Evolutionary conservation across 2,113 vertebrate species (phyloP).

Genomic region (Equus przewalskii): DNA sequence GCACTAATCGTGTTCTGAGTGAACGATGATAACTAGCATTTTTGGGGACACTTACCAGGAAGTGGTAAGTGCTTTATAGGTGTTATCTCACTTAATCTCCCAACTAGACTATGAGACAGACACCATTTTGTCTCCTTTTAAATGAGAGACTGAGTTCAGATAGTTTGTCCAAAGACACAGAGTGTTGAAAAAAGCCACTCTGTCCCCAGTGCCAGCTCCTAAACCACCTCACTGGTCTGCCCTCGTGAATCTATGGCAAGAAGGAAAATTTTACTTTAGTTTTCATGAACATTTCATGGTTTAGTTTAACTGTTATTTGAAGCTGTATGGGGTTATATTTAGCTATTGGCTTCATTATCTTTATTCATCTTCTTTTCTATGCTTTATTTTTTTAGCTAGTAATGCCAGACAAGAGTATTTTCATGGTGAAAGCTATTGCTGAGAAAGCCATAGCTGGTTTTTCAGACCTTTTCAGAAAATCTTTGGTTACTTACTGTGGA

Average conservation of each 20-base stretch:
- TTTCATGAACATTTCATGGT: conserved; percentile 32
- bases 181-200: neutral
- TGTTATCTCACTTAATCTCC: neutral
- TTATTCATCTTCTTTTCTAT: conserved; percentile 9
- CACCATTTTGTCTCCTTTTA: neutral
- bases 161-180: neutral
- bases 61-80: neutral
- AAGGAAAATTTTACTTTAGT: conserved; percentile 21
- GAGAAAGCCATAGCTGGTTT: neutral
- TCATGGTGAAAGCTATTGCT: neutral
- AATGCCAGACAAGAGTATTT: neutral
- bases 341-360: conserved; percentile 36
- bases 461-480: conserved; percentile 7
- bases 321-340: neutral
- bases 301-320: conserved; percentile 43
- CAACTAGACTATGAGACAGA: neutral
- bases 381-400: neutral
- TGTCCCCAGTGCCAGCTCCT: accelerated
- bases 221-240: neutral
- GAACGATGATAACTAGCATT: neutral
- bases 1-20: neutral
- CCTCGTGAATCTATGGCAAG: neutral
- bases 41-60: neutral
- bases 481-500: neutral
- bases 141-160: neutral